Evolutionary conservation across 2,113 vertebrate genomes (phyloP).

Genomic region (Odocoileus virginianus): DNA sequence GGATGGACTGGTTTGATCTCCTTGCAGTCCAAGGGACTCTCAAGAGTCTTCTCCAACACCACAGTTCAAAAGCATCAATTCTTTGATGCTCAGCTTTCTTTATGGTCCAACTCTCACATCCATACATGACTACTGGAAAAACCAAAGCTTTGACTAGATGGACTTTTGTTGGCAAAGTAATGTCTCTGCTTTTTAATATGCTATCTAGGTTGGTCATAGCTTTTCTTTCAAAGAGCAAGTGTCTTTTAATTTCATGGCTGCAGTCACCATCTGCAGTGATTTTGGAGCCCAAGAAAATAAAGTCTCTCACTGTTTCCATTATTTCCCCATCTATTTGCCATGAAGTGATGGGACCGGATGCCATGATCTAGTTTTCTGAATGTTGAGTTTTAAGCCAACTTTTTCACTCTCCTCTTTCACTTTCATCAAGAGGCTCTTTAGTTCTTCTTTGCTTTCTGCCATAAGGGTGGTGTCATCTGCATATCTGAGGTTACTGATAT

Average conservation of each 20-base stretch:
- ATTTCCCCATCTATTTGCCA: neutral
- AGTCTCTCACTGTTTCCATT: neutral
- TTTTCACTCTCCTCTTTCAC: neutral
- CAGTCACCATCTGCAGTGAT: neutral
- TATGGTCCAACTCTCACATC: neutral
- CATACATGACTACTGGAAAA: neutral
- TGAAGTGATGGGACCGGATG: neutral
- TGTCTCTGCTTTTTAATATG: neutral
- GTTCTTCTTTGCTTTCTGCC: neutral
- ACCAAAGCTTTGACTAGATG: neutral
- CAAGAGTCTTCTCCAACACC: neutral
- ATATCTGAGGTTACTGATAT: neutral
- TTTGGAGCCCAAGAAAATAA: neutral
- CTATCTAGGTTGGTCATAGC: neutral
- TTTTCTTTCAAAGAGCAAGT: neutral
- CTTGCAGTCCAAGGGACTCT: neutral
- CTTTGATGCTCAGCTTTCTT: neutral
- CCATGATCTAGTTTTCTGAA: neutral
- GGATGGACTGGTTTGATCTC: neutral
- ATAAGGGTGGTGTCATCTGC: neutral
- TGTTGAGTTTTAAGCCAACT: neutral
- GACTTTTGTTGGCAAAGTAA: neutral
- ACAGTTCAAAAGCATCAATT: neutral
- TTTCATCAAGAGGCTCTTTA: neutral
- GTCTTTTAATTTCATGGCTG: neutral